These are phyloP conservation scores for Tuberolachnus salignus DNA, from an alignment of 2,888 invertebrate species.

Conservation along the genomic window DNA sequence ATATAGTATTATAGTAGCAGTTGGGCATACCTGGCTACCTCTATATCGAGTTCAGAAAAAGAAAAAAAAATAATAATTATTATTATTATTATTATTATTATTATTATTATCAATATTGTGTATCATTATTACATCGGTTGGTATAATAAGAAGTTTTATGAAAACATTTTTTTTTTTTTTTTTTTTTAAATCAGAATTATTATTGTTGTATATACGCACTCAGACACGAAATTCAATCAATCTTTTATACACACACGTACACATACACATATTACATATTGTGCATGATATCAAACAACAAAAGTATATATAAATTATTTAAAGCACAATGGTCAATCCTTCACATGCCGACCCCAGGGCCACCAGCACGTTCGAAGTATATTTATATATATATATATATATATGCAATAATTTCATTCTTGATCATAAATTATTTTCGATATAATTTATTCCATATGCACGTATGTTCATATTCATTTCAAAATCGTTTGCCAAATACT, in stretches of 20 bases:
- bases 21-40: no score
- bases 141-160: neutral
- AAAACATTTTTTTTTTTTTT: conserved; percentile 35
- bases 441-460: conserved; percentile 38
- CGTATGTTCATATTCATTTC: conserved; percentile 29
- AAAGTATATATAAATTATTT: conserved; percentile 46
- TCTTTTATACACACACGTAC: conserved; percentile 8
- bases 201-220: neutral
- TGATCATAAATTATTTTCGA: conserved; percentile 48
- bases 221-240: conserved; percentile 35
- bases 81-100: neutral
- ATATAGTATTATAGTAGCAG: no score
- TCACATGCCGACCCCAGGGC: conserved; percentile 51
- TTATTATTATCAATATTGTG: neutral
- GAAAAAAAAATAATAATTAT: no score
- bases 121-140: neutral
- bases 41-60: no score
- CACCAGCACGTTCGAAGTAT: conserved; percentile 20
- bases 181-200: conserved; percentile 31
- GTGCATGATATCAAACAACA: conserved; percentile 25
- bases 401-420: conserved; percentile 22
- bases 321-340: conserved; percentile 51
- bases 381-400: no score
- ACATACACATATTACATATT: neutral
- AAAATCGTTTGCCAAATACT: conserved; percentile 41